Evolutionary conservation across 2,797 vertebrate species (phyloP).

Genomic region (Danio aesculapii): DNA sequence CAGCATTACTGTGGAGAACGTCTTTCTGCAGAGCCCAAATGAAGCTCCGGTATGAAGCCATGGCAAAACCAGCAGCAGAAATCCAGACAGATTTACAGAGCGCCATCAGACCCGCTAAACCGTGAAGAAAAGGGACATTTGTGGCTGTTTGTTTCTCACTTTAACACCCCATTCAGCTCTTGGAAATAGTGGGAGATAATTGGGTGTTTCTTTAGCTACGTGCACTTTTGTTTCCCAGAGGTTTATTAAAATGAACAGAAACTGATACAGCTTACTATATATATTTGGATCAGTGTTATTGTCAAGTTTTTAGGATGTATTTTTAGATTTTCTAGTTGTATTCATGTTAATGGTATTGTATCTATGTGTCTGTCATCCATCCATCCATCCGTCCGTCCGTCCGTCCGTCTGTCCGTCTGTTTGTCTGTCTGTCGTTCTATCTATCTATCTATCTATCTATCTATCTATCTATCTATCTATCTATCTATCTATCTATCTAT

Average conservation of each 20-base stretch:
- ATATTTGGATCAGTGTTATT: too few species aligned
- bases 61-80: constrained; percentile 17
- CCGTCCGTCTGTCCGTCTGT: too few species aligned
- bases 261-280: not conserved
- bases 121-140: constrained; percentile 4
- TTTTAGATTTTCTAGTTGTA: too few species aligned
- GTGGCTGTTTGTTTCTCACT: constrained; percentile 5
- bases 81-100: constrained; percentile 31
- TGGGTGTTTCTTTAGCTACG: constrained; percentile 32
- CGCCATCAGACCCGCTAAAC: not conserved
- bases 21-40: not conserved
- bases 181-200: constrained; percentile 12
- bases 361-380: too few species aligned
- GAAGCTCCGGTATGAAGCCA: constrained; percentile 42
- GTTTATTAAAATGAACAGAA: constrained; percentile 3
- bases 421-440: too few species aligned
- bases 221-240: not conserved
- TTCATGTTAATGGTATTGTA: too few species aligned
- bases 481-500: too few species aligned
- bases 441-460: too few species aligned
- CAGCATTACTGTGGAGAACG: constrained; percentile 7
- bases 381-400: too few species aligned
- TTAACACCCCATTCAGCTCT: constrained; percentile 19
- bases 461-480: too few species aligned
- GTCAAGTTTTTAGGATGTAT: too few species aligned